Evolutionary conservation across 2,888 invertebrate species (phyloP), one percentile per base, ranked within the genome.

Genomic region (Brachyptera putata): DNA sequence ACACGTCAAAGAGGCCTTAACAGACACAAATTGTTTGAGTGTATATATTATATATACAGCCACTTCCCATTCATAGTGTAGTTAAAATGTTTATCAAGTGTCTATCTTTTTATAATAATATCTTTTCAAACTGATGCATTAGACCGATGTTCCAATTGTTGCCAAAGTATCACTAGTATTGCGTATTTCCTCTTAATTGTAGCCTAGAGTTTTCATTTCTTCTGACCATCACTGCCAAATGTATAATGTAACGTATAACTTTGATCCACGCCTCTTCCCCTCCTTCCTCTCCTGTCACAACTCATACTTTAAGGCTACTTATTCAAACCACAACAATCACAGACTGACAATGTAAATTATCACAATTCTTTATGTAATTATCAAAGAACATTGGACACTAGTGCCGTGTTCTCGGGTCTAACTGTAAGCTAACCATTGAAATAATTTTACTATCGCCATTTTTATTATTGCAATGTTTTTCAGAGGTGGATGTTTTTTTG

Each of bases 1-100:
- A 62, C 62, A 55, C 43, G 50, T 34, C 26, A n/a, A n/a, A n/a
- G 62, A 62, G 62, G 62, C 62, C 62, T 62, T 62, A 62, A 58
- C 56, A 58, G 46, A 58, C 37, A 18, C 26, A 25, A 25, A 53
- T 36, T 36, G 53, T 34, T 53, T 53, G 21, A 53, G 21, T 53
- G 53, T 53, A 53, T 21, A 53, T 53, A 24, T 26, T 30, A n/a
- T n/a, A n/a, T n/a, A n/a, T n/a, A n/a, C n/a, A 43, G 43, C 21
- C n/a, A 11, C 18, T n/a, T 43, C 43, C 16, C 21, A 18, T 43
- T 11, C 43, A 9, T 43, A 43, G 43, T 11, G 18, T 43, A 18
- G 43, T 37, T 16, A 37, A 37, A 43, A 43, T 43, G 16, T 43
- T 21, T 11, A 16, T 18, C 30, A 30, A 30, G 43, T 43, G 21